These are phyloP conservation scores for Taurulus bubalis DNA, from an alignment of 2,113 vertebrate species.

Conservation along the genomic window DNA sequence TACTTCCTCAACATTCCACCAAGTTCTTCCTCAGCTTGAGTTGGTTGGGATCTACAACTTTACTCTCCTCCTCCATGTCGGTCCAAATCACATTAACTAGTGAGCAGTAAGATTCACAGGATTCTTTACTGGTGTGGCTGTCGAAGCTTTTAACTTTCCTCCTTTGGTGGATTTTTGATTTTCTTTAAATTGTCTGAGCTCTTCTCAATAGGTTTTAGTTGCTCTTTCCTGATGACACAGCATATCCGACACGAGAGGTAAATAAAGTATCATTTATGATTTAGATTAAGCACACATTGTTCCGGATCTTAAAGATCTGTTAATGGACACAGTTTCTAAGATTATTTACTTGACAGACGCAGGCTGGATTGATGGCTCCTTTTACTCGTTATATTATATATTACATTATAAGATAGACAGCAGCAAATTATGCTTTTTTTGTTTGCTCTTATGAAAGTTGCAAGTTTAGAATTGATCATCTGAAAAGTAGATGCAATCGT, in stretches of 20 bases:
- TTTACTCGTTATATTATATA: constrained; percentile 51
- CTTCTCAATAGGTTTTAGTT: neutral
- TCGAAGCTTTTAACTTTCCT: neutral
- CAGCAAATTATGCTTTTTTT: constrained; percentile 17
- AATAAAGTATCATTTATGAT: neutral
- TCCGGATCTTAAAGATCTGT: neutral
- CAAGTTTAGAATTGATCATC: constrained; percentile 6
- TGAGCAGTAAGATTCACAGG: no score
- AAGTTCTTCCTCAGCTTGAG: neutral
- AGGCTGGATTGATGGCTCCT: constrained; percentile 37
- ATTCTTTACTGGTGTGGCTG: neutral
- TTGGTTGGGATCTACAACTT: neutral
- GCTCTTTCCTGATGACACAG: neutral
- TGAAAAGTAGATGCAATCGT: constrained; percentile 14
- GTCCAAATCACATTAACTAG: neutral
- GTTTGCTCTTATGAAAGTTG: constrained; percentile 28
- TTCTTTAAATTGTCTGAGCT: neutral
- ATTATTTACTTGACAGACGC: constrained; percentile 31
- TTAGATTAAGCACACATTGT: neutral
- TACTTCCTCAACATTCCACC: neutral
- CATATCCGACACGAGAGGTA: neutral
- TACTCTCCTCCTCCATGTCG: no score
- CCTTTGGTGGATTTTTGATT: neutral
- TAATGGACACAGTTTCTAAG: neutral
- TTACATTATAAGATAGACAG: neutral